Evolutionary conservation across 1,140 invertebrate genomes (phyloP), one percentile per base, ranked within the genome.

Genomic region (Drosophila sulfurigaster): DNA sequence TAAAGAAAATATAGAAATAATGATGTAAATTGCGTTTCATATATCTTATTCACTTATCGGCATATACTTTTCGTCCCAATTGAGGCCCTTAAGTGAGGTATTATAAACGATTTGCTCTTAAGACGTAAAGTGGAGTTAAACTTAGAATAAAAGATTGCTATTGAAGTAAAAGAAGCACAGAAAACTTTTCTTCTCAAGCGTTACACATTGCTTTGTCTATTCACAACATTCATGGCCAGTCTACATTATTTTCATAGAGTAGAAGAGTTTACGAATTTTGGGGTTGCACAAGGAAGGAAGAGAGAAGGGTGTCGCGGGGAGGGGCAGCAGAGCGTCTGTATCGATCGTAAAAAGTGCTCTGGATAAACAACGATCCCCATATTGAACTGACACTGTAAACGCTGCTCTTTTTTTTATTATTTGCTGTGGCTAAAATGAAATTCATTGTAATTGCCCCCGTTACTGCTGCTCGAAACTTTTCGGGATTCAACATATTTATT

Each of bases 361-460:
- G 71, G 64, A 64, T 86, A 86, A 86, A 85, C 82, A 85, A 68
- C 56, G 62, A 52, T 63, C 49, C 62, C 38, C 51, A 57, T 64
- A 43, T 32, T 28, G 5, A 65, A 41, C 30, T 25, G 48, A 25
- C 60, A 52, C 11, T 20, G 25, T 59, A 54, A 54, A 60, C 38
- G 20, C 57, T 41, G 20, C 20, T 25, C 20, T 65, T 79, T 60
- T 59, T 60, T 64, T 81, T 70, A 60, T 35, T 67, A 65, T 62
- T 45, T 41, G 60, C 64, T 79, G 41, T 67, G 75, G 82, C 67
- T 82, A 41, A 72, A 69, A 86, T 67, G 20, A 81, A 71, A 32
- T 48, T 35, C 30, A 38, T 52, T 87, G 64, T 75, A 67, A 77
- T 87, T 73, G 58, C 52, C 45, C 71, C 75, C 82, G 73, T 82